Conservation (phyloP, 2,113 vertebrate genomes). For the Aspidoscelis tigris region DNA sequence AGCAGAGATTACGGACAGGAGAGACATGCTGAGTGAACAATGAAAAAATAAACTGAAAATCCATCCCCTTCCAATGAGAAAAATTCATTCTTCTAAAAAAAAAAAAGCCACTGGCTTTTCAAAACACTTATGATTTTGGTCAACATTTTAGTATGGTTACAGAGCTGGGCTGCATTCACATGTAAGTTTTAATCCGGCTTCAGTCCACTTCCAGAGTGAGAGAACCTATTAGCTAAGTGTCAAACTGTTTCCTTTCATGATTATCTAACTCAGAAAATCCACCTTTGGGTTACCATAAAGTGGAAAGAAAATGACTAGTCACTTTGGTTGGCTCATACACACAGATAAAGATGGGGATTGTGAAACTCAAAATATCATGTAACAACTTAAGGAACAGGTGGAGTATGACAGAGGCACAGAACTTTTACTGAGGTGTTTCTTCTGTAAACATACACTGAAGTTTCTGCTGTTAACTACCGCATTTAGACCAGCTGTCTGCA, state of each 20-base stretch:
- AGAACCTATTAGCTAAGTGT: too few relatives aligned
- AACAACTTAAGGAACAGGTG: conserved; percentile 72
- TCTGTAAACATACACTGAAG: conserved; percentile 78
- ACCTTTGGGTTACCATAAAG: too few relatives aligned
- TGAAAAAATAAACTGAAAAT: conserved; percentile 53
- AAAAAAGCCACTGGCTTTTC: neutral
- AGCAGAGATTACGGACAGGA: conserved; percentile 33
- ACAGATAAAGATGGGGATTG: conserved; percentile 39
- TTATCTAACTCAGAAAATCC: too few relatives aligned
- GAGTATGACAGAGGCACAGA: conserved; percentile 70
- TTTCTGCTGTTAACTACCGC: conserved; percentile 70
- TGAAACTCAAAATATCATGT: conserved; percentile 53
- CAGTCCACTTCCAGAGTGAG: too few relatives aligned
- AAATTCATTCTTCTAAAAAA: conserved; percentile 18
- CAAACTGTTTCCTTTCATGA: too few relatives aligned
- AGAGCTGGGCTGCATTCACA: conserved; percentile 19
- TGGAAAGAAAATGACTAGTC: too few relatives aligned
- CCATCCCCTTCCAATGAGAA: conserved; percentile 23
- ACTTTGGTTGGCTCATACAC: conserved; percentile 40
- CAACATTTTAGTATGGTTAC: conserved; percentile 62
- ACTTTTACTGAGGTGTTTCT: conserved; percentile 82
- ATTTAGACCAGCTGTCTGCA: conserved; percentile 84
- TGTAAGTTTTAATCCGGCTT: too few relatives aligned
- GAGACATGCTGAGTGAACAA: conserved; percentile 46
- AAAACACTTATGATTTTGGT: conserved; percentile 44